phyloP scores from a whole-genome alignment of 2,888 invertebrate genomes.

The Dermolepida albohirtum region DNA sequence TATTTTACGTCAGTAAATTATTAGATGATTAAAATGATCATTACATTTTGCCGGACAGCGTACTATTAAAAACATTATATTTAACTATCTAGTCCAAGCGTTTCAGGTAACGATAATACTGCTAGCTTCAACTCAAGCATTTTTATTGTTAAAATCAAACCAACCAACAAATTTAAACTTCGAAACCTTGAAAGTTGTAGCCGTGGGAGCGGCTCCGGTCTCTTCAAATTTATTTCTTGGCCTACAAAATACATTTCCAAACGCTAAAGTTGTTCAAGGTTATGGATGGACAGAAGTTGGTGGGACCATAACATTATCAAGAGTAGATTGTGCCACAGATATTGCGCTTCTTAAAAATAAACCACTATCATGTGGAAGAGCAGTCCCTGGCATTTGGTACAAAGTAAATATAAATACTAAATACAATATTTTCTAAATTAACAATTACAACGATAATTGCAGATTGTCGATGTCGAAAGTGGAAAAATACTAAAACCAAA shows the following conservation, averaged over 20 bases:
- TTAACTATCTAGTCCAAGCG: background rate
- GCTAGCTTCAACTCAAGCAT: slow-evolving; percentile 54
- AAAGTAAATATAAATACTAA: slow-evolving; percentile 51
- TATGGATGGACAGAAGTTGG: slow-evolving; percentile 61
- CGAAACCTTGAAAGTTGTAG: slow-evolving; percentile 51
- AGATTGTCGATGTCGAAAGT: slow-evolving; percentile 66
- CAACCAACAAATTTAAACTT: slow-evolving; percentile 59
- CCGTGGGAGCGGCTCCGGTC: slow-evolving; percentile 57
- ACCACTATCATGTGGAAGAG: slow-evolving; percentile 55
- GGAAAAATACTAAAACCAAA: slow-evolving; percentile 65
- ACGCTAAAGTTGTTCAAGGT: slow-evolving; percentile 54
- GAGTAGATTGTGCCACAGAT: slow-evolving; percentile 52
- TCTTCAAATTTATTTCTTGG: slow-evolving; percentile 51
- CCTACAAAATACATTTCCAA: slow-evolving; percentile 59
- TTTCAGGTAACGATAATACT: slow-evolving; percentile 54
- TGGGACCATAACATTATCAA: slow-evolving; percentile 55
- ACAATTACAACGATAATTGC: slow-evolving; percentile 50
- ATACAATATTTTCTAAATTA: background rate
- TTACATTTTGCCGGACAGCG: too few species aligned
- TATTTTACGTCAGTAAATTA: too few species aligned
- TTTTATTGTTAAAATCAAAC: slow-evolving; percentile 54
- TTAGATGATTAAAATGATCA: too few species aligned
- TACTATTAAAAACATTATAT: too few species aligned
- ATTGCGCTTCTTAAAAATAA: slow-evolving; percentile 53
- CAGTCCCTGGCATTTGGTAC: slow-evolving; percentile 53